Conservation (phyloP, 2,888 invertebrate species). For the Rosalia funebris region DNA sequence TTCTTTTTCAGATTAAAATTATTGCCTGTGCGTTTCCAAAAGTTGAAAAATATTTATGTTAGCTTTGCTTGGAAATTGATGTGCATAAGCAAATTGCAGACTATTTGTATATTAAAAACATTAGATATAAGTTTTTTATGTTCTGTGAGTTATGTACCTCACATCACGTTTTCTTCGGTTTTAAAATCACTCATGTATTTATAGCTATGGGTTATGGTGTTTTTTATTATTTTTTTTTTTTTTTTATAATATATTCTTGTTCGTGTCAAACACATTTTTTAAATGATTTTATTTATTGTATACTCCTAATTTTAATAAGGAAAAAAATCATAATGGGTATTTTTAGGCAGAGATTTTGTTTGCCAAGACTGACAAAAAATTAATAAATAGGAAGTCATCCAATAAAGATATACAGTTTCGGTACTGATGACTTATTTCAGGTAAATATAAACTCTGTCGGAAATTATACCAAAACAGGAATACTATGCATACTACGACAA, state of each 20-base stretch:
- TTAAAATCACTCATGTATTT: constrained; percentile 35
- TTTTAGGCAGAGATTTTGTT: neutral
- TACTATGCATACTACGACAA: constrained; percentile 37
- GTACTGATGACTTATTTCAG: neutral
- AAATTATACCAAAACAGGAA: constrained; percentile 1
- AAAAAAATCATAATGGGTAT: neutral
- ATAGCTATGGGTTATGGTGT: constrained; percentile 53
- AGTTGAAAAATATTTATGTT: constrained; percentile 19
- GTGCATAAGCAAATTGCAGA: constrained; percentile 36
- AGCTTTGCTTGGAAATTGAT: constrained; percentile 36
- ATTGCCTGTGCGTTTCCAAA: constrained; percentile 21
- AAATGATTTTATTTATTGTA: constrained; percentile 37
- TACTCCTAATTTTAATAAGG: neutral
- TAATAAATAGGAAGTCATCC: neutral
- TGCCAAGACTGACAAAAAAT: neutral
- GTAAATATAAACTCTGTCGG: neutral
- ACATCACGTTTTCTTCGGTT: constrained; percentile 31
- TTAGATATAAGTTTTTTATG: constrained; percentile 27
- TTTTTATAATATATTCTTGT: constrained; percentile 41
- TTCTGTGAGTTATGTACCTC: constrained; percentile 25
- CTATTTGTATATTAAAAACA: constrained; percentile 43
- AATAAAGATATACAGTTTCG: neutral
- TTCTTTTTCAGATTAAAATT: too few species aligned
- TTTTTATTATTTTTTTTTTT: too few species aligned
- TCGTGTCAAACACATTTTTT: constrained; percentile 41